These are phyloP conservation scores for Gymnothorax javanicus DNA, from an alignment of 2,797 vertebrate species.

Conservation along the genomic window DNA sequence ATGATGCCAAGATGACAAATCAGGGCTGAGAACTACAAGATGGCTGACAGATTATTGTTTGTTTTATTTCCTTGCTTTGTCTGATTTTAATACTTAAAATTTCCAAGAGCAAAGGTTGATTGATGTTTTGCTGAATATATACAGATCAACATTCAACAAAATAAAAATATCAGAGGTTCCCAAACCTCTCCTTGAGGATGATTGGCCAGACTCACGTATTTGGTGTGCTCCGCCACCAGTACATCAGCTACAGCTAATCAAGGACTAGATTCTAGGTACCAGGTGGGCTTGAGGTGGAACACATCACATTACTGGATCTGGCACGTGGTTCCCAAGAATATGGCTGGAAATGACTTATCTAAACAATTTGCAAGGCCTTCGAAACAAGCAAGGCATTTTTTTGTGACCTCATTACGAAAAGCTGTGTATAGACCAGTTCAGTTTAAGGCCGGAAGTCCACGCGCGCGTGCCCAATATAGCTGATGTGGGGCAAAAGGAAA, in stretches of 20 bases:
- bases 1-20: constrained; percentile 31
- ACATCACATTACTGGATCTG: too few relatives aligned
- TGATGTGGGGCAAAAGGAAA: too few relatives aligned
- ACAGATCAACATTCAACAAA: background rate
- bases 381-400: background rate
- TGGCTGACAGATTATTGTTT: background rate
- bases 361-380: background rate
- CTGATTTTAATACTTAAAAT: background rate
- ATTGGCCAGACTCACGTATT: too few relatives aligned
- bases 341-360: background rate
- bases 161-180: background rate
- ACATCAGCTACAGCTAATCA: too few relatives aligned
- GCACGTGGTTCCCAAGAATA: too few relatives aligned
- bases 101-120: background rate
- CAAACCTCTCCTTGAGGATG: too few relatives aligned
- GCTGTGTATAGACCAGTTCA: background rate
- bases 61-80: background rate
- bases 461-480: too few relatives aligned
- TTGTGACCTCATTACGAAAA: background rate
- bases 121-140: background rate
- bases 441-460: too few relatives aligned
- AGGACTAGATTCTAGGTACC: too few relatives aligned
- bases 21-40: constrained; percentile 21
- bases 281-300: too few relatives aligned
- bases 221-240: too few relatives aligned